Percentiles rank a stretch among this genome's conserved stretches.
phyloP scores from a whole-genome alignment of 2,113 vertebrate species.

The Panurus biarmicus region DNA sequence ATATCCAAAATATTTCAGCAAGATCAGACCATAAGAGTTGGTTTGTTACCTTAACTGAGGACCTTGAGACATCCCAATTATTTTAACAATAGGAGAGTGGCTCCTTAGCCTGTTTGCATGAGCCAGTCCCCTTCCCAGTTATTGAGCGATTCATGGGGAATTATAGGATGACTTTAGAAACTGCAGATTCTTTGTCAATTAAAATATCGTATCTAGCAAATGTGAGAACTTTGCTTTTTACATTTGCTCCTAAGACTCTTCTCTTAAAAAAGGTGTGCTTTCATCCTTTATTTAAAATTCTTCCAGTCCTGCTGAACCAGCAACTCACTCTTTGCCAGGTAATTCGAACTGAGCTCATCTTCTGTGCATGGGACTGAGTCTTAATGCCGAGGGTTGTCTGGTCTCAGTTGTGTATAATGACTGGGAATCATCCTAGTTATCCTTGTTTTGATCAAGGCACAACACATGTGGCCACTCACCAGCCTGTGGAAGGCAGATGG shows the following conservation, averaged over 20 bases:
- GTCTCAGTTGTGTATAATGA: neutral
- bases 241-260: neutral
- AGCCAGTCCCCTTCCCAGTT: neutral
- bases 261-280: neutral
- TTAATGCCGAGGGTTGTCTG: neutral
- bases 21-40: neutral
- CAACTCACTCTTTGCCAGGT: neutral
- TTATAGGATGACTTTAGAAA: neutral
- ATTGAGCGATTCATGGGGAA: neutral
- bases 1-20: constrained; percentile 13
- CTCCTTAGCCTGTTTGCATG: neutral
- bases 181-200: neutral
- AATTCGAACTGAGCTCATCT: neutral
- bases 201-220: neutral
- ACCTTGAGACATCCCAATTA: constrained; percentile 8
- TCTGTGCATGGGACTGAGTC: neutral
- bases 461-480: neutral
- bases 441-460: neutral
- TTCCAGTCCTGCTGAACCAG: neutral
- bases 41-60: neutral
- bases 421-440: neutral
- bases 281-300: neutral
- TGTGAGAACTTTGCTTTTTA: neutral
- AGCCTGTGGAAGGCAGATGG: neutral
- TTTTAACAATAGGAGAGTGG: neutral